A percentile compares a stretch with the other conserved stretches of the same genome.
Conservation (phyloP, 2,113 vertebrate genomes). For the Saccopteryx leptura region DNA sequence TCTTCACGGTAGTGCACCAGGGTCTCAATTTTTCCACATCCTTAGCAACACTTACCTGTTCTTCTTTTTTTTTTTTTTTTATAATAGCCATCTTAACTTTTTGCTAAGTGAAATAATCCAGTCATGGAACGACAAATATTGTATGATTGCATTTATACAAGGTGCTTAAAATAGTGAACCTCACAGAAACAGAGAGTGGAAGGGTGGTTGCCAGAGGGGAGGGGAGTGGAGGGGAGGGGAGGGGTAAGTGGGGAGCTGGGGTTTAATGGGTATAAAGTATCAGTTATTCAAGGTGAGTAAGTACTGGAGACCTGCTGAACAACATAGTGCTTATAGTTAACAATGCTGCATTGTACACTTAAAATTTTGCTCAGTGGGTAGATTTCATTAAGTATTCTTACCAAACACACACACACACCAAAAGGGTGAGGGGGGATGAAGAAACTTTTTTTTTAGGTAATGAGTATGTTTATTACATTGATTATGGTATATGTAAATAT, state of each 20-base stretch:
- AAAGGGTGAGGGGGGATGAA: background rate
- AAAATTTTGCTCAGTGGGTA: background rate
- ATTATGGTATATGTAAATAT: background rate
- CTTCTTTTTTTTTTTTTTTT: background rate
- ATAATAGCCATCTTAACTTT: background rate
- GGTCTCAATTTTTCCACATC: background rate
- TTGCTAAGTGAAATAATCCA: background rate
- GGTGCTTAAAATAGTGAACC: background rate
- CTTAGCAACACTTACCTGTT: background rate
- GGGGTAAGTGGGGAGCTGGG: background rate
- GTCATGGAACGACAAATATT: background rate
- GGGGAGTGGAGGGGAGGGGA: no score
- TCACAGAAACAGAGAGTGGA: background rate
- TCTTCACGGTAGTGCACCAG: background rate
- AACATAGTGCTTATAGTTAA: background rate
- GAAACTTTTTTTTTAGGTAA: background rate
- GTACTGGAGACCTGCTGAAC: background rate
- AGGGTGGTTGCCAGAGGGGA: background rate
- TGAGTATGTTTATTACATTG: background rate
- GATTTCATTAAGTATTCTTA: background rate
- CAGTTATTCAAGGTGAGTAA: background rate
- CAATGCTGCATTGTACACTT: background rate
- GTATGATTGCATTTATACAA: background rate
- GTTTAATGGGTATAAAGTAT: background rate
- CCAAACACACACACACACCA: background rate